A percentile compares a stretch with the other conserved stretches of the same genome.
phyloP scores from a whole-genome alignment of 1,140 invertebrate genomes.

The Scaptodrosophila lebanonensis region DNA sequence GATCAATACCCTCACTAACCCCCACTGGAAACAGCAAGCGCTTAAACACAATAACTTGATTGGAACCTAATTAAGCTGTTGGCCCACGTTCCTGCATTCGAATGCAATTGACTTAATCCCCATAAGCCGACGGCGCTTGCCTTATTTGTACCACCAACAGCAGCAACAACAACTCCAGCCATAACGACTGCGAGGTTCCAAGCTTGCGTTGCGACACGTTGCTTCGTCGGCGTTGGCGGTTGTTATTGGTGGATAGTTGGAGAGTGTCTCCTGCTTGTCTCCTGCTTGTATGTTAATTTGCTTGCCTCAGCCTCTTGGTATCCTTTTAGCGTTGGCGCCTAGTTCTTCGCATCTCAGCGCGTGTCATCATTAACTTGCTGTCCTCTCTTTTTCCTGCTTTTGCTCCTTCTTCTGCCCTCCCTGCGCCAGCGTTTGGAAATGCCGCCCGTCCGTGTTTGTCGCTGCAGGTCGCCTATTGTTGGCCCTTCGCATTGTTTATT shows the following conservation, averaged over 20 bases:
- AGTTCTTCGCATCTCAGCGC: conserved; percentile 44
- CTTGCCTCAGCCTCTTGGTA: conserved; percentile 19
- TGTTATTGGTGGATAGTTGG: conserved; percentile 2
- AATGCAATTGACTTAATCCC: conserved; percentile 72
- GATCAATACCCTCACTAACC: no score
- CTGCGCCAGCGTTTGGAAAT: background rate
- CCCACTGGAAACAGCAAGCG: conserved; percentile 16
- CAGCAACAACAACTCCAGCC: conserved; percentile 29
- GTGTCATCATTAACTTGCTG: conserved; percentile 68
- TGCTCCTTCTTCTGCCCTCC: conserved; percentile 2
- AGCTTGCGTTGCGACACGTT: conserved; percentile 5
- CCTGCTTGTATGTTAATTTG: conserved; percentile 69
- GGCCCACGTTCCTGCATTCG: conserved; percentile 64
- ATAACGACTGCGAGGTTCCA: conserved; percentile 16
- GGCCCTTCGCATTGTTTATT: no score
- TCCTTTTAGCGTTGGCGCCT: conserved; percentile 31
- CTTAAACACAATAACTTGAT: conserved; percentile 33
- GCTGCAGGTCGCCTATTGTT: no score
- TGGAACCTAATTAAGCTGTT: conserved; percentile 67
- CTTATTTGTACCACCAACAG: conserved; percentile 69
- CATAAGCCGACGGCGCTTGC: conserved; percentile 55
- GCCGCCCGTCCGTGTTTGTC: no score
- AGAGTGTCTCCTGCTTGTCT: conserved; percentile 6
- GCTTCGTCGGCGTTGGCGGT: conserved; percentile 36
- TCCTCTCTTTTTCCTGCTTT: background rate